A percentile compares a stretch with the other conserved stretches of the same genome.
Conservation (phyloP, 2,888 invertebrate genomes). For the Drosophila imparisetae region DNA sequence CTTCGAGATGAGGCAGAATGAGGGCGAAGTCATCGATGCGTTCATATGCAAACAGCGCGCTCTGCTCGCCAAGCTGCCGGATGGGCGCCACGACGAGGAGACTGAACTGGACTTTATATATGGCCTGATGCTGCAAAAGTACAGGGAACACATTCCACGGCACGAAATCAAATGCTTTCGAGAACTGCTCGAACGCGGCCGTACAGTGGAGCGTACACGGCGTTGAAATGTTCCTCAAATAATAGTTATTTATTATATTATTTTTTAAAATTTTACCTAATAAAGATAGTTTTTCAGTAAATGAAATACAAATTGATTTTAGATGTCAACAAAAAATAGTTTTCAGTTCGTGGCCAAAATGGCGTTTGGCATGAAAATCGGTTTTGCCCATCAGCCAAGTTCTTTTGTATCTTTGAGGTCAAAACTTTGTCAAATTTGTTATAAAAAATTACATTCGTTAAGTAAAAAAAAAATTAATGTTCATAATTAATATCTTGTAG, state of each 20-base stretch:
- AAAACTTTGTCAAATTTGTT: neutral
- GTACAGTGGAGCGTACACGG: conserved; percentile 73
- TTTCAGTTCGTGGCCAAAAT: too few species aligned
- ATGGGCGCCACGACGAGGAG: conserved; percentile 80
- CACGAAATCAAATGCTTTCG: conserved; percentile 78
- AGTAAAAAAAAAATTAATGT: neutral
- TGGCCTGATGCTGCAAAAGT: conserved; percentile 76
- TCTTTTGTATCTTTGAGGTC: too few species aligned
- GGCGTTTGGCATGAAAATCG: too few species aligned
- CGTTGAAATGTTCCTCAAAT: conserved; percentile 11
- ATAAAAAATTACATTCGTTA: neutral
- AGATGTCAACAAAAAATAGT: too few species aligned
- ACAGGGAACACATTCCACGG: conserved; percentile 76
- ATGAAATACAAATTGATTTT: neutral
- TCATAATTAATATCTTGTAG: neutral
- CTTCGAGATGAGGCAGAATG: conserved; percentile 71
- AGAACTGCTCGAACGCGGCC: conserved; percentile 78
- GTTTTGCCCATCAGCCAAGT: too few species aligned
- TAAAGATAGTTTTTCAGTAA: neutral
- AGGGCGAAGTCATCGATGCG: conserved; percentile 66
- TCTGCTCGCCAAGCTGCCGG: conserved; percentile 80
- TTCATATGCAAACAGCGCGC: conserved; percentile 82
- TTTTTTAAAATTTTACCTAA: neutral
- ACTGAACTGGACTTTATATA: conserved; percentile 82
- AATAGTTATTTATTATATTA: neutral